Base-by-base conservation (phyloP, 2,888 invertebrate species). In the Hirtodrosophila trivittata region DNA sequence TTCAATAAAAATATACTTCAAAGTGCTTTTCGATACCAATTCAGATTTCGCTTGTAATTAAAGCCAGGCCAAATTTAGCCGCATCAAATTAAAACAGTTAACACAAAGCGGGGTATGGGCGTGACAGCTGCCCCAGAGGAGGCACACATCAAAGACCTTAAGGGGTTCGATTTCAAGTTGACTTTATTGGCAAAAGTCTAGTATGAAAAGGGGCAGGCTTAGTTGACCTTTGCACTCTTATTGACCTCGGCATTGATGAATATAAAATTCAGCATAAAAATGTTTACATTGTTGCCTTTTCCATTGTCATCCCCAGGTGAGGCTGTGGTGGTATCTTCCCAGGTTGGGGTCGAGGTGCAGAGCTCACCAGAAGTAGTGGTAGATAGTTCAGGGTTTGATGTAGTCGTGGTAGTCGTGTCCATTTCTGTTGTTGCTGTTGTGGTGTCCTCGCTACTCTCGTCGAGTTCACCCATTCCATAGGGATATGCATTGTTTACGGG, bases 401-500 rank as follows among this genome's bases (percentile, higher is more conserved):
- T 25, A n/a, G n/a, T n/a, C n/a, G n/a, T n/a, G 9, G 28, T 28
- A 28, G 28, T 28, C 1, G 28, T 28, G n/a, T 38, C n/a, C 1
- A 18, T 30, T 13, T 10, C 45, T 7, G 32, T 3, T 7, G 2
- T 25, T 0, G 2, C 9, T 21, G 55, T 56, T 8, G 75, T 45
- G 5, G 47, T 13, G 0, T 30, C 14, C 4, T 54, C 38, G 0
- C 14, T 47, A 6, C 7, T 55, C 1, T 47, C 42, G 26, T 3
- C n/a, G 1, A 12, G 0, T 1, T 80, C 63, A 1, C 75, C 80
- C 42, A 63, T 39, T 1, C 86, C 89, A 52, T 66, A 91, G 0
- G 91, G 91, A 1, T 81, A 54, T 1, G 51, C 49, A 1, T 58
- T 71, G 46, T 88, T 88, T 0, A 90, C 87, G 0, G 81, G 78